Percentiles rank a stretch among this genome's conserved stretches.
Evolutionary conservation across 2,797 vertebrate species (phyloP).

Genomic region (Pseudochirops corinnae): DNA sequence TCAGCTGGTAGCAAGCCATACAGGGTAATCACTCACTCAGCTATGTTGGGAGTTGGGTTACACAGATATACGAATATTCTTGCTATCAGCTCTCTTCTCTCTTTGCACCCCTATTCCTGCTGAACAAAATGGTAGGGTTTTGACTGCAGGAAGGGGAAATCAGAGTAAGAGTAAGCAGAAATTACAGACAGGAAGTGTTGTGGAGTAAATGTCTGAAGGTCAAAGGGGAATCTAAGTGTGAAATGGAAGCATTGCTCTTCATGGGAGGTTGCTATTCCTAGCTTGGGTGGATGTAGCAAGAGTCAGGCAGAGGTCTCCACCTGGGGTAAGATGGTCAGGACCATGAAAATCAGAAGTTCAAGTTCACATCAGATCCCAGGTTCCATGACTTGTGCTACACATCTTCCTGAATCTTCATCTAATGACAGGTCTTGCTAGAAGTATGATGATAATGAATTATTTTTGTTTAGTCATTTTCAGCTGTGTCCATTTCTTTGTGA

Average conservation of each 20-base stretch:
- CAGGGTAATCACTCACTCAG: background rate
- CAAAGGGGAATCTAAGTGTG: background rate
- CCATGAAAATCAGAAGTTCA: background rate
- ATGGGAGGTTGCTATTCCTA: background rate
- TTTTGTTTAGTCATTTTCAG: background rate
- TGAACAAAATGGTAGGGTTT: background rate
- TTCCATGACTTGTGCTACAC: background rate
- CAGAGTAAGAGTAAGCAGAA: background rate
- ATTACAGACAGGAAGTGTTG: background rate
- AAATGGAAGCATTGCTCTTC: background rate
- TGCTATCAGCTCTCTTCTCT: background rate
- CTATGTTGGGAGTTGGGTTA: background rate
- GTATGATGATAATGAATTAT: background rate
- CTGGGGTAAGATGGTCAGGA: background rate
- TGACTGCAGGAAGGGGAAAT: background rate
- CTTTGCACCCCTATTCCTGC: background rate
- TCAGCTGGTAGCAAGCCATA: background rate
- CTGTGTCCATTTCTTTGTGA: background rate
- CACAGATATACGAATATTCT: background rate
- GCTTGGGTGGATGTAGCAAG: background rate
- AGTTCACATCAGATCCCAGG: background rate
- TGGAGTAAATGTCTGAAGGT: background rate
- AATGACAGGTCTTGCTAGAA: background rate
- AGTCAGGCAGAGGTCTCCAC: background rate
- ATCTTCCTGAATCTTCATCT: background rate